A percentile compares a stretch with the other conserved stretches of the same genome.
These are phyloP conservation scores for Hippocampus kuda DNA, from an alignment of 2,797 vertebrate genomes.

Conservation along the genomic window DNA sequence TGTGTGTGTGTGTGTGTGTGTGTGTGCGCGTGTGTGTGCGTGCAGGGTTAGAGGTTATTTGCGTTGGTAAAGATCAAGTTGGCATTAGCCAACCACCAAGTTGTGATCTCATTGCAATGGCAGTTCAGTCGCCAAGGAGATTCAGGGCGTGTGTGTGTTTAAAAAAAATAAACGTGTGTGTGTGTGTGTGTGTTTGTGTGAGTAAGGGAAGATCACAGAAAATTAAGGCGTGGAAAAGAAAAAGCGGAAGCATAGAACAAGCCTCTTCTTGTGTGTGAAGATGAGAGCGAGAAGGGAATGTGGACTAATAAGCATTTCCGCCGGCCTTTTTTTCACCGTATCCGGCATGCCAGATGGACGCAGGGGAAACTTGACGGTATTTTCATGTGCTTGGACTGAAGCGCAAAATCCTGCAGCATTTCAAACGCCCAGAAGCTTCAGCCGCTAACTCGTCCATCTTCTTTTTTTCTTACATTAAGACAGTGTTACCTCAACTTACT, in stretches of 20 bases:
- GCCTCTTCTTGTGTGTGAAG: constrained; percentile 46
- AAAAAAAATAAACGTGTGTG: not conserved
- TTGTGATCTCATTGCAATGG: constrained; percentile 65
- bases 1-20: constrained; percentile 4
- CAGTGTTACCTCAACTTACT: too few relatives aligned
- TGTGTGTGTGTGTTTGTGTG: constrained; percentile 9
- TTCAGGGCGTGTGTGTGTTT: constrained; percentile 37
- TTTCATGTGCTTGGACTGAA: constrained; percentile 43
- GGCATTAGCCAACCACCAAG: constrained; percentile 29
- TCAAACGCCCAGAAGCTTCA: constrained; percentile 6
- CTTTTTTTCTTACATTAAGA: too few relatives aligned
- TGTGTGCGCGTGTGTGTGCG: not conserved
- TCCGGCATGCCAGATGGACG: constrained; percentile 47
- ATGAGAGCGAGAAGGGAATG: constrained; percentile 38
- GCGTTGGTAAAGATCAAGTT: not conserved
- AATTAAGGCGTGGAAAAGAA: constrained; percentile 19
- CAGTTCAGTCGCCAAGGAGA: constrained; percentile 62
- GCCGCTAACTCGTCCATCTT: too few relatives aligned
- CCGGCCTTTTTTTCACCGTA: constrained; percentile 13
- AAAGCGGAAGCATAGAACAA: constrained; percentile 20
- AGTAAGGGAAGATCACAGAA: constrained; percentile 42
- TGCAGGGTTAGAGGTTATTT: constrained; percentile 1
- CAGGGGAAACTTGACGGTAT: constrained; percentile 46
- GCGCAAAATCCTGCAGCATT: constrained; percentile 37
- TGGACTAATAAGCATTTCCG: constrained; percentile 48